These are phyloP conservation scores for Eilema sororculum DNA, from an alignment of 2,888 invertebrate species.

Conservation along the genomic window DNA sequence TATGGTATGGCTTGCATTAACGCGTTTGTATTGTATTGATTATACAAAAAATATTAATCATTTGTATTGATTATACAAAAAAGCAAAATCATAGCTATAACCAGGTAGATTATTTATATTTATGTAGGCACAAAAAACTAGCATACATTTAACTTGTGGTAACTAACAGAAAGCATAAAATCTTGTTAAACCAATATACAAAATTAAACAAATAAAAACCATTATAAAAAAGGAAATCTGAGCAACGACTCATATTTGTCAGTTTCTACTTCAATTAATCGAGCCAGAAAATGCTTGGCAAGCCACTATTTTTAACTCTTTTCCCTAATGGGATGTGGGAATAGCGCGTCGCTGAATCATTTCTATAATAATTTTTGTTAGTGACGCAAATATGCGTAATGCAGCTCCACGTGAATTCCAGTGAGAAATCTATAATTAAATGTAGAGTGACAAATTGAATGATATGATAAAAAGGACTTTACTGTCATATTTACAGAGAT, in stretches of 20 bases:
- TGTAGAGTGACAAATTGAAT: background rate
- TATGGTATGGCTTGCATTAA: background rate
- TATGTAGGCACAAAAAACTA: background rate
- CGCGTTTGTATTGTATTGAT: background rate
- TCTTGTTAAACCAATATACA: background rate
- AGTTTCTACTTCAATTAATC: constrained; percentile 63
- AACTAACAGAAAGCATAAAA: background rate
- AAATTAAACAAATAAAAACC: background rate
- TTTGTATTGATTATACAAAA: background rate
- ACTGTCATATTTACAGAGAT: constrained; percentile 15
- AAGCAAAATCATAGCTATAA: background rate
- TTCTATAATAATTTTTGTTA: constrained; percentile 47
- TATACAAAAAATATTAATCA: too few relatives aligned
- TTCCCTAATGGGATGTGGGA: constrained; percentile 52
- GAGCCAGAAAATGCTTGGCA: constrained; percentile 54
- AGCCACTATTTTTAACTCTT: constrained; percentile 52
- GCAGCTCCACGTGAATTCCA: constrained; percentile 34
- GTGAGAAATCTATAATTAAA: constrained; percentile 7
- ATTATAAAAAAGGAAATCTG: constrained; percentile 30
- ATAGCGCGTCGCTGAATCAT: constrained; percentile 47
- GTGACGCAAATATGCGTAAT: constrained; percentile 48
- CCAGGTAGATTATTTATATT: background rate
- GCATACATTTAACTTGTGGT: background rate
- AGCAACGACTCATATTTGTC: constrained; percentile 45
- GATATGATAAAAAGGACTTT: constrained; percentile 7